Base-by-base conservation (phyloP, 2,888 invertebrate species). In the Halictus ligatus region DNA sequence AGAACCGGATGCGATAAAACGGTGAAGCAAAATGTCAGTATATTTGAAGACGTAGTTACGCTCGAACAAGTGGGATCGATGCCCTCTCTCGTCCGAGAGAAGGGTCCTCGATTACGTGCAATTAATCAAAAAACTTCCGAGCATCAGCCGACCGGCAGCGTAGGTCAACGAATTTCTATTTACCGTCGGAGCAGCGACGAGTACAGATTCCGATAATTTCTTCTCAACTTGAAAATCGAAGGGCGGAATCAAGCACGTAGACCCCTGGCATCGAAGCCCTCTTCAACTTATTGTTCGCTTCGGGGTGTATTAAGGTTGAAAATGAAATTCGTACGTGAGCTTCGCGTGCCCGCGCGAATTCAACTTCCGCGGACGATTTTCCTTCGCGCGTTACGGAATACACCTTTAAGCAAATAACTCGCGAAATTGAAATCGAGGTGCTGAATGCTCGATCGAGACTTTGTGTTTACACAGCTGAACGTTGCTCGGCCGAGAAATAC, bases 391-490 rank as follows among this genome's bases (percentile, higher is more conserved):
- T 43, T 72, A n/a, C 54, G 54, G 46, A 58, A 54, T 43, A 54
- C 74, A 35, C 18, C 50, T 78, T 64, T 75, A 50, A 60, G 82
- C 79, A 89, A 90, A 91, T 91, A 90, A 88, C 80, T 74, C 80
- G 78, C 83, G 84, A 87, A 87, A 91, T 90, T 91, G 91, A 89
- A 90, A 89, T 85, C 78, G 83, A 87, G 75, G 80, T 72, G 75
- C 25, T 60, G 84, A 83, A 81, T 80, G 85, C 75, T 73, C 77
- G 72, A 80, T 73, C 54, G 73, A 64, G 67, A 7, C 25, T 29
- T 12, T 46, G 78, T 75, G 69, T 81, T 90, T 90, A 81, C 88
- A 78, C 48, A 58, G 54, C 29, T 18, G 80, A 78, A 83, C 60
- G 75, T 69, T 54, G 60, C 58, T 64, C 58, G 64, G 12, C 6